Base-by-base conservation (phyloP, 2,797 vertebrate genomes). In the Ciconia nigra region DNA sequence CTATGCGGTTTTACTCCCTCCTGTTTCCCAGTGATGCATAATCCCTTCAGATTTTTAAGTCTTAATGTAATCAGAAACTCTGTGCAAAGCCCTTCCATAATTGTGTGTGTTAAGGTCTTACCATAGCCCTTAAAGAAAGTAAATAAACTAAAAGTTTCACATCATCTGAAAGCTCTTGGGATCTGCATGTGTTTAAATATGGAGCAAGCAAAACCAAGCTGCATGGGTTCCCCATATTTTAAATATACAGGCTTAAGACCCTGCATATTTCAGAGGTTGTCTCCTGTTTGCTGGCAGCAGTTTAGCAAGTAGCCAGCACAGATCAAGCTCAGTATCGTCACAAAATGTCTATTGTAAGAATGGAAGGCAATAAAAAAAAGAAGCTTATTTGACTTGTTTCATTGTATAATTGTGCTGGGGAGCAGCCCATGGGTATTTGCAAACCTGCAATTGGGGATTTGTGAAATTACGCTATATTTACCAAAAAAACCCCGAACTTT, bases 401-500 rank as follows among this genome's bases (percentile, higher is more conserved):
- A 33, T 52, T 67, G 15, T 28, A 26, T 10, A 54, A 61, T 10
- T 49, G 15, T 61, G 16, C 33, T 35, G 7, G 13, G 20, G 15
- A 89, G 87, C 20, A 57, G 47, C 3, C 21, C 17, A n/a, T 3
- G 6, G 6, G 11, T 42, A 87, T 85, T 63, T 74, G 28, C 1
- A 3, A 91, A 86, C 7, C 14, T 3, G 1, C 12, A 81, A 6
- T 0, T 54, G 11, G 2, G 22, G 1, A 57, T 13, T 28, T 14
- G 10, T 29, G 11, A 93, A 87, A 89, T 72, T 29, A 73, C 11
- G 5, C 3, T 51, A 25, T 42, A 25, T 49, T 83, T 89, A 55
- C 2, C 25, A 77, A 73, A 93, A 52, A 1, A 0, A 0, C 8
- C 11, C 24, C 13, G 33, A n/a, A 11, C 11, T 52, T 69, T 66